Evolutionary conservation across 1,140 invertebrate genomes (phyloP), one percentile per base, ranked within the genome.

Genomic region (Teleogryllus occipitalis): DNA sequence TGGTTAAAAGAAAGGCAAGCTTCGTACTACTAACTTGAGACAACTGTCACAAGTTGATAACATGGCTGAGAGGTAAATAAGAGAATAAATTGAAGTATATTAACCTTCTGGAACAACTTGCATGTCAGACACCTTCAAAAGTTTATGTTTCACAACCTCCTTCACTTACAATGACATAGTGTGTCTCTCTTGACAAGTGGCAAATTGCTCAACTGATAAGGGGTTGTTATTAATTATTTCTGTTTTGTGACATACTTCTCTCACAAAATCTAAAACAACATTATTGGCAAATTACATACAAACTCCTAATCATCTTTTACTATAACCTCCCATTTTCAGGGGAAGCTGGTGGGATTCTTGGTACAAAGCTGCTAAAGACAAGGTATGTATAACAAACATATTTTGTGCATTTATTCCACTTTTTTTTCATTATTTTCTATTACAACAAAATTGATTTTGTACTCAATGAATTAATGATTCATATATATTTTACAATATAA

Each of bases 271-370:
- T 65, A 14, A 65, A 65, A 65, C 54, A 65, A 14, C 10, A 14
- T 2, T 65, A 14, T 10, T 14, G 0, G 7, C 1, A 3, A 18
- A 14, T 14, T 65, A 10, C 54, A 10, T 65, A 10, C 7, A 14
- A 14, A 14, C 54, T 65, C 18, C 18, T 65, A 10, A 7, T 7
- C 18, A 65, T 65, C 10, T 65, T 65, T 65, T 65, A 39, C 27
- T 39, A 5, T 65, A 65, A 65, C 18, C 10, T 65, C 18, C 54
- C 10, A 39, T 39, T 39, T 65, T 65, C 18, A 49, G 65, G 14
- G 74, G 65, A 74, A 49, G 78, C 46, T 79, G 78, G 78, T 79
- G 54, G 78, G 78, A 79, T 75, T 79, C 78, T 21, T 79, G 78
- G 78, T 79, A 79, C 15, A 65, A 79, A 65, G 78, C 78, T 8